Conservation (phyloP, 2,113 vertebrate species). For the Dicentrarchus labrax region DNA sequence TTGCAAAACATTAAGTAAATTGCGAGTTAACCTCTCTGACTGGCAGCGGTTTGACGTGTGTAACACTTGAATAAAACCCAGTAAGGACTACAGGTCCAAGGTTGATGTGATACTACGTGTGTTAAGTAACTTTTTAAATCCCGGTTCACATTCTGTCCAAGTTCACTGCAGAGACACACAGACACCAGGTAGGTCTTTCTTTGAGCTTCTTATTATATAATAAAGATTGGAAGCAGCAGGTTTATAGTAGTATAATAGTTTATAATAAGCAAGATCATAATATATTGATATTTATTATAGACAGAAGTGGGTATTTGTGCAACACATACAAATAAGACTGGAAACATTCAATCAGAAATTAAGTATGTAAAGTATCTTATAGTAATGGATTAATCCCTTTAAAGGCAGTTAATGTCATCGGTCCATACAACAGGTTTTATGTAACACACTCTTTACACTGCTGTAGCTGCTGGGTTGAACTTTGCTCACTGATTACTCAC, state of each 20-base stretch:
- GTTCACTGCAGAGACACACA: slow-evolving; percentile 16
- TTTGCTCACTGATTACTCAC: slow-evolving; percentile 19
- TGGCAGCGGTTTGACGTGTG: not conserved
- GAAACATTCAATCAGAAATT: not conserved
- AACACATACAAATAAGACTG: not conserved
- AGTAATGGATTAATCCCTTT: not conserved
- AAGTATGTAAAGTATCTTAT: not conserved
- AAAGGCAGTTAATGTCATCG: not conserved
- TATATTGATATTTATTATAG: not conserved
- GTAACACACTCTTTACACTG: not conserved
- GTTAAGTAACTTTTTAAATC: slow-evolving; percentile 44
- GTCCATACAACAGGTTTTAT: no score
- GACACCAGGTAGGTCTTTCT: slow-evolving; percentile 55
- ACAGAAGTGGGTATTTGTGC: not conserved
- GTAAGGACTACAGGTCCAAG: slow-evolving; percentile 72
- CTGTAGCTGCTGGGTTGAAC: slow-evolving; percentile 1
- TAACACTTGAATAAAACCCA: slow-evolving; percentile 35
- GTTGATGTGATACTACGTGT: slow-evolving; percentile 71
- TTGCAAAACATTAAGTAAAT: not conserved
- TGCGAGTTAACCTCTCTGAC: not conserved
- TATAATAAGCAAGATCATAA: not conserved
- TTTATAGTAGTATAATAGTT: not conserved
- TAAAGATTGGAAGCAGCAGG: not conserved
- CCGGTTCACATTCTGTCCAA: not conserved
- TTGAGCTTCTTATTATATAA: not conserved